A percentile compares a stretch with the other conserved stretches of the same genome.
Conservation (phyloP, 2,113 vertebrate species). For the Dicaeum eximium region DNA sequence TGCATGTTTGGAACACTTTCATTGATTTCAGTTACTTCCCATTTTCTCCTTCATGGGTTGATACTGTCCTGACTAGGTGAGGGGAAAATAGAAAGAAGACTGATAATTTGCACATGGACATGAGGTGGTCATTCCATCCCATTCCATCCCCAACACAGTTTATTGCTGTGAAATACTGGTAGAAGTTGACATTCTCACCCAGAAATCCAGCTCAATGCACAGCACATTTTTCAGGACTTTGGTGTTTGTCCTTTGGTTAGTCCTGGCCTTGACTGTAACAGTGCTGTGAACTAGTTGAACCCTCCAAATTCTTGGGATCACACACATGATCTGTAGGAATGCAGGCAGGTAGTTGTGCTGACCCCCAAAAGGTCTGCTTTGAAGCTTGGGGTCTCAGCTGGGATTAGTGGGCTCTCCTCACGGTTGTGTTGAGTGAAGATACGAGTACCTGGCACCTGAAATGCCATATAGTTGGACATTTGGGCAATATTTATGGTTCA, state of each 20-base stretch:
- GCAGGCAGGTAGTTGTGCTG: neutral
- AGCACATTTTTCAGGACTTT: neutral
- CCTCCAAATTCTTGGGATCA: neutral
- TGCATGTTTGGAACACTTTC: conserved; percentile 36
- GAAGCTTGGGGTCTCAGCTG: neutral
- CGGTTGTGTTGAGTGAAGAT: neutral
- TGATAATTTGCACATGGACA: neutral
- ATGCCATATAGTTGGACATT: neutral
- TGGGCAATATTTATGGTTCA: neutral
- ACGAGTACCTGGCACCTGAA: neutral
- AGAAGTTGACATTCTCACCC: neutral
- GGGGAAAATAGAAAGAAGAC: conserved; percentile 1
- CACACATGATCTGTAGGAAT: neutral
- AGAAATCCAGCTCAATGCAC: neutral
- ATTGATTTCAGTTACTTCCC: conserved; percentile 73
- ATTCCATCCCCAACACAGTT: neutral
- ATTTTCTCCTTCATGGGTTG: conserved; percentile 27
- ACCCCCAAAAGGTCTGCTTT: neutral
- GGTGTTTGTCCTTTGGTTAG: neutral
- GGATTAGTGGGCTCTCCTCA: neutral
- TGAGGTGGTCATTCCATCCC: neutral
- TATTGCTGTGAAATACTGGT: neutral
- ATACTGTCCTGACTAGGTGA: conserved; percentile 25
- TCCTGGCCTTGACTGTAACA: neutral
- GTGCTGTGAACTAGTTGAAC: neutral